Conservation (phyloP, 2,797 vertebrate genomes). For the Oreonectes daqikongensis region DNA sequence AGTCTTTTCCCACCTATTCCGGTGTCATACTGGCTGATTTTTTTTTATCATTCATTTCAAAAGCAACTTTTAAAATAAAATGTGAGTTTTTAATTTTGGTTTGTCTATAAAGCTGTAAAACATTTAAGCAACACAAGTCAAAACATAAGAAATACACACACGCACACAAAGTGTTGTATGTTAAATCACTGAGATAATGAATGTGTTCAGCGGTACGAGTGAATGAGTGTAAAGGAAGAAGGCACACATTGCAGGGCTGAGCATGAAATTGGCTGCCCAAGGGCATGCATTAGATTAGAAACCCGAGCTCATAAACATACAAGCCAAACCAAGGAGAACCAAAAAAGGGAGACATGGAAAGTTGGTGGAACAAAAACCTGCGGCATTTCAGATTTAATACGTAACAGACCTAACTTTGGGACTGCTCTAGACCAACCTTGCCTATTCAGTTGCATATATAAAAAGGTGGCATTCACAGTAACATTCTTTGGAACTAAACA, state of each 20-base stretch:
- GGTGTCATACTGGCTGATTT: too few relatives aligned
- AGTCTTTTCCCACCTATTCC: too few relatives aligned
- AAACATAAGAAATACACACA: not conserved
- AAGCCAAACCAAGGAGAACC: conserved; percentile 19
- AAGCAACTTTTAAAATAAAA: too few relatives aligned
- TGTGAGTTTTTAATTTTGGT: too few relatives aligned
- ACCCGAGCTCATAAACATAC: conserved; percentile 54
- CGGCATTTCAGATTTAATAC: not conserved
- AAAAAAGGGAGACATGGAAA: not conserved
- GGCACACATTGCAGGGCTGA: conserved; percentile 56
- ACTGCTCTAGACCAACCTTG: not conserved
- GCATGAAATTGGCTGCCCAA: conserved; percentile 56
- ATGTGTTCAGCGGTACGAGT: not conserved
- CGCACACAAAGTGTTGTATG: conserved; percentile 21
- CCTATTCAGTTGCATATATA: not conserved
- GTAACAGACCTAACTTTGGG: not conserved
- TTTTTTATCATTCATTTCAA: too few relatives aligned
- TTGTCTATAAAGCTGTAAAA: too few relatives aligned
- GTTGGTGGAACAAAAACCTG: conserved; percentile 18
- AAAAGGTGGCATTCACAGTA: not conserved
- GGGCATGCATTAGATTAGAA: conserved; percentile 52
- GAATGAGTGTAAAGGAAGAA: conserved; percentile 52
- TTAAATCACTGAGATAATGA: conserved; percentile 13
- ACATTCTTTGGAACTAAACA: not conserved
- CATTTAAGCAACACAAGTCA: too few relatives aligned